phyloP scores from a whole-genome alignment of 2,797 vertebrate species.

The Dallia pectoralis region DNA sequence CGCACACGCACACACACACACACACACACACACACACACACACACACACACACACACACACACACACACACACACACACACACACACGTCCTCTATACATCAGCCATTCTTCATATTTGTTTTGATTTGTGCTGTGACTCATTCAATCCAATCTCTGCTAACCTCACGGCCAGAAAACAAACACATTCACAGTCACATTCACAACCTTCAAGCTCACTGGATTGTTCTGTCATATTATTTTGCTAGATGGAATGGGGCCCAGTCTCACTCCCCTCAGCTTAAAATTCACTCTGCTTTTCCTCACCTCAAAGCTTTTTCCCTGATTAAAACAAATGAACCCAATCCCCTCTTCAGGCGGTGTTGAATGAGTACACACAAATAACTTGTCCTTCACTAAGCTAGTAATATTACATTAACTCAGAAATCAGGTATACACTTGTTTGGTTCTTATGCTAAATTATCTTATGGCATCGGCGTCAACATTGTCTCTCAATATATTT shows the following conservation, averaged over 20 bases:
- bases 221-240: conserved; percentile 49
- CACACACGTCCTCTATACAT: background rate
- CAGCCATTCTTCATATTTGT: background rate
- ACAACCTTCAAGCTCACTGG: conserved; percentile 37
- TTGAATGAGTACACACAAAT: too few relatives aligned
- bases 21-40: background rate
- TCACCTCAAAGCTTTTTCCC: conserved; percentile 53
- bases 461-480: too few relatives aligned
- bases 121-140: conserved; percentile 5
- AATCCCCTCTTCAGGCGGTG: conserved; percentile 20
- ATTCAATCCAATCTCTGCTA: conserved; percentile 18
- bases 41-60: too few relatives aligned
- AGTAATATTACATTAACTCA: too few relatives aligned
- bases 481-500: too few relatives aligned
- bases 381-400: too few relatives aligned
- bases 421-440: too few relatives aligned
- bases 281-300: conserved; percentile 27
- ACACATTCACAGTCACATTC: conserved; percentile 41
- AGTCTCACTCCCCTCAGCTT: conserved; percentile 36
- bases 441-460: too few relatives aligned
- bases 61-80: too few relatives aligned
- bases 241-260: conserved; percentile 28
- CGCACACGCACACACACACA: too few relatives aligned
- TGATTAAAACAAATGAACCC: conserved; percentile 56
- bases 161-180: conserved; percentile 33